Evolutionary conservation across 2,888 invertebrate species (phyloP).

Genomic region (Pimpla rufipes): DNA sequence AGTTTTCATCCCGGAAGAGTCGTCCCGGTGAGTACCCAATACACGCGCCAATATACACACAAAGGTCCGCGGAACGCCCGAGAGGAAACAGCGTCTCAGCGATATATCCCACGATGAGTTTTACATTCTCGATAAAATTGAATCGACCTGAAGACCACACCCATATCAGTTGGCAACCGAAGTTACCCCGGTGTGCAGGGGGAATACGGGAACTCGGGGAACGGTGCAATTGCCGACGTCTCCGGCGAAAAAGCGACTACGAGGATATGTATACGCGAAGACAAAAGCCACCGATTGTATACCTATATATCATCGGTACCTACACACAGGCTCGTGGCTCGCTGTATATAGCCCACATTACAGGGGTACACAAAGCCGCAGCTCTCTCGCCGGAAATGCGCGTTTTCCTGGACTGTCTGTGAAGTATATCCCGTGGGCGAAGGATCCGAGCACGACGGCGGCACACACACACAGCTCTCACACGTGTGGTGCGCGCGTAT

Average conservation of each 20-base stretch:
- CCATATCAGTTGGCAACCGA: slow-evolving; percentile 37
- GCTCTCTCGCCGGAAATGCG: slow-evolving; percentile 55
- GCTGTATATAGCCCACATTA: slow-evolving; percentile 42
- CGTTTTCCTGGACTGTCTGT: slow-evolving; percentile 56
- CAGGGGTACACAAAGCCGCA: slow-evolving; percentile 45
- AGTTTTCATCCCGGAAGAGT: slow-evolving; percentile 17
- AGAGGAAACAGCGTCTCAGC: slow-evolving; percentile 14
- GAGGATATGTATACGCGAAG: slow-evolving; percentile 27
- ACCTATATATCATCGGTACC: not conserved
- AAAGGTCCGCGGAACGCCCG: not conserved
- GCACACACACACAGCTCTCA: not conserved
- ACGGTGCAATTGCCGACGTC: slow-evolving; percentile 46
- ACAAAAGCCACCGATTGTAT: slow-evolving; percentile 41
- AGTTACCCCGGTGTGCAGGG: slow-evolving; percentile 28
- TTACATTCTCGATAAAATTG: slow-evolving; percentile 44
- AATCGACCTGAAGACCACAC: slow-evolving; percentile 52
- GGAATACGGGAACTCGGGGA: slow-evolving; percentile 33
- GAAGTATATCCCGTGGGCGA: slow-evolving; percentile 48
- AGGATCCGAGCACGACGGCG: slow-evolving; percentile 23
- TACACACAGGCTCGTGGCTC: slow-evolving; percentile 6
- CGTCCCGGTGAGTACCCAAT: not conserved
- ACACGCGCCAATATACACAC: not conserved
- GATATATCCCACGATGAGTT: slow-evolving; percentile 38
- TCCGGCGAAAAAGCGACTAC: slow-evolving; percentile 7
- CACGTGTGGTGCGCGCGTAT: too few relatives aligned